Evolutionary conservation across 2,797 vertebrate species (phyloP), one percentile per base, ranked within the genome.

Genomic region (Pseudotriccus pelzelni): DNA sequence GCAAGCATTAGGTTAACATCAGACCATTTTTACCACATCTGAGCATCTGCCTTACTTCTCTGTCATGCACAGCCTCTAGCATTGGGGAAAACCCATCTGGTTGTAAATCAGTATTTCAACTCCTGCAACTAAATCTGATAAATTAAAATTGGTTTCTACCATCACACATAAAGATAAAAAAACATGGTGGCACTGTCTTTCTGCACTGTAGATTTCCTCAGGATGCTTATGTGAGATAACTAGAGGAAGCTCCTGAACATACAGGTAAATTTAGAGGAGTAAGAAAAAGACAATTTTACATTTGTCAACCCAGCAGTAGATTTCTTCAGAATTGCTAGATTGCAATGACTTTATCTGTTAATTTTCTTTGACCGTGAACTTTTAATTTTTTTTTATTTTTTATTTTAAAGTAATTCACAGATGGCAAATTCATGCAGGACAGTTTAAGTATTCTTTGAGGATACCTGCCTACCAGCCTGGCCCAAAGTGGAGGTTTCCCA

Each of bases 71-170:
- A 27, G 12, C 24, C 39, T 82, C 49, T 15, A 30, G 19, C 19
- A 73, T 32, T 12, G 27, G 16, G 22, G n/a, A 85, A 75, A 84
- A 60, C 7, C 12, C 16, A 41, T 19, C 11, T 0, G 0, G 32
- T 15, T 52, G 19, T 56, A 34, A 50, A 59, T 46, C 41, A 58
- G 24, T n/a, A 56, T 68, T 83, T 80, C 47, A 92, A 32, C 41
- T 76, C 46, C 22, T 64, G 41, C 32, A 68, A 2, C 24, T 75
- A 56, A 50, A 20, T 36, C 14, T 49, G 15, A 43, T 7, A 69
- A 63, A 86, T 46, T 36, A 74, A 52, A 87, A 85, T 37, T 2
- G 1, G 6, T 67, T 74, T 84, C n/a, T 62, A 11, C 14, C 19
- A 43, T n/a, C 5, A 43, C 9, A 62, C 8, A 53, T 19, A 58